Evolutionary conservation across 2,888 invertebrate species (phyloP), one percentile per base, ranked within the genome.

Genomic region (Alentia gelatinosa): DNA sequence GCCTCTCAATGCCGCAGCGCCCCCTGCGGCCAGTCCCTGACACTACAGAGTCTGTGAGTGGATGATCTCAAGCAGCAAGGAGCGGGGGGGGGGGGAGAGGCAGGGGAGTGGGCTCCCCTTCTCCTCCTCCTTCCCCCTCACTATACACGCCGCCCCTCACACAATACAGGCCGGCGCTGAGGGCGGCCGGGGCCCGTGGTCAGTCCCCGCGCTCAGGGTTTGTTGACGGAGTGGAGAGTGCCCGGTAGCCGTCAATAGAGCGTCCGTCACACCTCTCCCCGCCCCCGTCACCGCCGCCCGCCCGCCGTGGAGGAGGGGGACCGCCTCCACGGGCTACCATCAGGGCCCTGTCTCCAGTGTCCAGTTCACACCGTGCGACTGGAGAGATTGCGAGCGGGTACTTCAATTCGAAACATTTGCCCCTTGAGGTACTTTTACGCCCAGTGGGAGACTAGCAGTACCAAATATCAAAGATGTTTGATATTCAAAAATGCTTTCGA

Each of bases 1-100:
- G 26, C 68, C 68, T 26, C 12, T 30, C 68, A 68, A 68, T 68
- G 68, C 68, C 68, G 30, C 63, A n/a, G 15, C n/a, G 30, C 33
- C 26, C 26, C 68, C 30, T 1, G 12, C 68, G 30, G 12, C 30
- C 19, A 7, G 47, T 19, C 19, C 47, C 19, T 19, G 9, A 47
- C 7, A 7, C 9, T 19, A 7, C 47, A 19, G 47, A 26, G 68
- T 12, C 68, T 68, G 30, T 68, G 68, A 68, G 33, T 26, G 68
- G 68, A 68, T 68, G 68, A 68, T 68, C 68, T 68, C 26, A 68
- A 68, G 68, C n/a, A n/a, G n/a, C n/a, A n/a, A n/a, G n/a, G n/a
- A n/a, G 30, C 26, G 26, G 30, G 68, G 30, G 56, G 56, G 56
- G 56, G 19, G 56, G 56, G 19, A n/a, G 1, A 56, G 3, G 26